phyloP scores from a whole-genome alignment of 2,113 vertebrate genomes.

The Lanius ludovicianus region DNA sequence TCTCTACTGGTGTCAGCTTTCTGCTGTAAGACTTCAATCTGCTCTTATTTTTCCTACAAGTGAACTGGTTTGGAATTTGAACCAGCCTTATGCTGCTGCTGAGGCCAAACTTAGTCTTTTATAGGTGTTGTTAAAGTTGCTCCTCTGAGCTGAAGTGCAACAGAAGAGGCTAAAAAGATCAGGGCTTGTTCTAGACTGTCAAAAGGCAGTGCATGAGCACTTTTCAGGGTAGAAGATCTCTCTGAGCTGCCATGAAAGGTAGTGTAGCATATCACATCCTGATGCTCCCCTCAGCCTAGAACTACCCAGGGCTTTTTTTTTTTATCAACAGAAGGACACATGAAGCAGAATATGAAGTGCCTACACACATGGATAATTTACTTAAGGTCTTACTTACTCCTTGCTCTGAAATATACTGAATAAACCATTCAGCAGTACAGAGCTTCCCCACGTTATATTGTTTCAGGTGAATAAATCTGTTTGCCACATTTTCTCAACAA shows the following conservation, averaged over 20 bases:
- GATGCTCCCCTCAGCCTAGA: background rate
- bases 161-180: background rate
- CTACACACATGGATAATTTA: background rate
- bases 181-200: background rate
- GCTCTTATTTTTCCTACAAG: background rate
- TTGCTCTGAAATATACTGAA: background rate
- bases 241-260: background rate
- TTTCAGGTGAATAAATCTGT: background rate
- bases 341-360: background rate
- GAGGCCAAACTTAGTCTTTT: background rate
- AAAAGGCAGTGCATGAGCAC: background rate
- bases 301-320: background rate
- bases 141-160: background rate
- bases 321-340: background rate
- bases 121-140: background rate
- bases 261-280: background rate
- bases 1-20: background rate
- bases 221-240: background rate
- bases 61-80: background rate
- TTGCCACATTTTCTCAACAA: background rate
- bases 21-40: background rate
- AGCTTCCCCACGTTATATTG: background rate
- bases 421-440: background rate
- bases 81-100: background rate
- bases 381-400: background rate